phyloP scores from a whole-genome alignment of 2,113 vertebrate species.

The Mormoops blainvillei region DNA sequence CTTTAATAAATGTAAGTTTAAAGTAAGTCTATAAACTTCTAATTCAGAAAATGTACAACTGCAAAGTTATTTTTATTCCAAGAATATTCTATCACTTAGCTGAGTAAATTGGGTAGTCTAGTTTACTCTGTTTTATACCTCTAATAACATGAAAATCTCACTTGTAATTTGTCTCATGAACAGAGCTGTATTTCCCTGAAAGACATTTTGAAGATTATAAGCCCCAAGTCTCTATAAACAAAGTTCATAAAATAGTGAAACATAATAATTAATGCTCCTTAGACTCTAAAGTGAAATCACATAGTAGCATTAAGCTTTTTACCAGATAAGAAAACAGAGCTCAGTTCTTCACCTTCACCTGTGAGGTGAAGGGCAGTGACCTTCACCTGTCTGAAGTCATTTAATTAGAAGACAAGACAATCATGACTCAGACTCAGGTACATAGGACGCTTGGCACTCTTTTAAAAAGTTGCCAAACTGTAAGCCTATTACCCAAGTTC shows the following conservation, averaged over 20 bases:
- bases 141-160: slow-evolving; percentile 65
- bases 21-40: background rate
- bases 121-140: slow-evolving; percentile 31
- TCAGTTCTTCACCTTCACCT: too few species aligned
- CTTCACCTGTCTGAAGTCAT: background rate
- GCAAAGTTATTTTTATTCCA: slow-evolving; percentile 49
- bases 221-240: slow-evolving; percentile 62
- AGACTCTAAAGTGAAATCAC: slow-evolving; percentile 14
- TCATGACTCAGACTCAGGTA: background rate
- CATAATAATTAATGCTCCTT: slow-evolving; percentile 25
- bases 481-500: background rate
- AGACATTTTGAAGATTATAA: slow-evolving; percentile 70
- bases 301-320: background rate
- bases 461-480: background rate
- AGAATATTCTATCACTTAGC: slow-evolving; percentile 36
- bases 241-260: slow-evolving; percentile 63
- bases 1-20: background rate
- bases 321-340: background rate
- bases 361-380: too few species aligned
- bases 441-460: background rate
- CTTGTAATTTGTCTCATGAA: slow-evolving; percentile 71
- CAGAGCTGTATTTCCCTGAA: slow-evolving; percentile 55
- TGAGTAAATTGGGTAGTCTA: slow-evolving; percentile 30
- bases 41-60: background rate
- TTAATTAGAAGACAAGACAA: background rate